phyloP scores from a whole-genome alignment of 2,888 invertebrate species.

The Patella pellucida region DNA sequence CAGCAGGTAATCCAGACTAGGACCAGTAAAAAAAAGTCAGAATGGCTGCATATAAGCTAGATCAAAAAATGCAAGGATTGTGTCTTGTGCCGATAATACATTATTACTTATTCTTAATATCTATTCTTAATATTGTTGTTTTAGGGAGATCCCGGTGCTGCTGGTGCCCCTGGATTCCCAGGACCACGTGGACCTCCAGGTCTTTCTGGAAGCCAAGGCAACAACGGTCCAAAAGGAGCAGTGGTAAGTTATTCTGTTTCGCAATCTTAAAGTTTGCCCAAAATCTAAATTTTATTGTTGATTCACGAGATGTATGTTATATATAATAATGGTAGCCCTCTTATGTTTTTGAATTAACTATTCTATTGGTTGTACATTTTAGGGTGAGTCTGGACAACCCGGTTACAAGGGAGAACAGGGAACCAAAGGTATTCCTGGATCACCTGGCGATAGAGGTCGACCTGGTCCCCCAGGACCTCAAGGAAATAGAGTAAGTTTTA shows the following conservation, averaged over 20 bases:
- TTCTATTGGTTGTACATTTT: slow-evolving; percentile 21
- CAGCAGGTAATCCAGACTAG: no score
- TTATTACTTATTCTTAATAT: no score
- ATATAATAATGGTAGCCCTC: neutral
- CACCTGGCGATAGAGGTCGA: slow-evolving; percentile 50
- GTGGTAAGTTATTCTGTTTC: slow-evolving; percentile 40
- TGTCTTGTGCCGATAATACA: no score
- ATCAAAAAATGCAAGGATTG: no score
- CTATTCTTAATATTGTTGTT: slow-evolving; percentile 9
- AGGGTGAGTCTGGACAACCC: slow-evolving; percentile 77
- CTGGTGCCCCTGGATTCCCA: slow-evolving; percentile 52
- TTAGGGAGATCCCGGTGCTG: slow-evolving; percentile 45
- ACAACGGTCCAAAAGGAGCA: slow-evolving; percentile 51
- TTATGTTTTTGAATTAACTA: neutral
- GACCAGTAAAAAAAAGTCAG: no score
- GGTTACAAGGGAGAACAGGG: slow-evolving; percentile 66
- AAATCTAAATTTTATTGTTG: no score
- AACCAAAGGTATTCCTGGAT: slow-evolving; percentile 72
- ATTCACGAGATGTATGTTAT: no score
- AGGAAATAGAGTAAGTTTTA: slow-evolving; percentile 47
- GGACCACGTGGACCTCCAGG: slow-evolving; percentile 61
- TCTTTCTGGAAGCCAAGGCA: slow-evolving; percentile 50
- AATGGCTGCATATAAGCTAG: no score
- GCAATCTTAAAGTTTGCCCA: no score
- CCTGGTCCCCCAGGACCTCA: slow-evolving; percentile 47